Evolutionary conservation across 2,797 vertebrate genomes (phyloP).

Genomic region (Lepus townsendii): DNA sequence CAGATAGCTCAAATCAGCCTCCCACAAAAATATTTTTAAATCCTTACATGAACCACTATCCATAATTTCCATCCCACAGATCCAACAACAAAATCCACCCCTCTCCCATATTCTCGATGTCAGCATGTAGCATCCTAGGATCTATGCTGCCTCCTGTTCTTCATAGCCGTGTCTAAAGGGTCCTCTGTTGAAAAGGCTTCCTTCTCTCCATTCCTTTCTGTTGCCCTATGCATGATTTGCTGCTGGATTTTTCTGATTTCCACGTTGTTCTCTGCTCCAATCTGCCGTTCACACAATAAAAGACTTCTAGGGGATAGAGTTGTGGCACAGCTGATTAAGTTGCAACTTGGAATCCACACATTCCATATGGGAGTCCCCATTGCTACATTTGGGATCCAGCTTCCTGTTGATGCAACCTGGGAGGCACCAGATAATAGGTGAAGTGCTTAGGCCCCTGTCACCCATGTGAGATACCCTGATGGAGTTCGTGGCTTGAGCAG

Average conservation of each 20-base stretch:
- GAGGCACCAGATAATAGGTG: too few species aligned
- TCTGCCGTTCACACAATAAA: conserved; percentile 44
- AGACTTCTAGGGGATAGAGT: background rate
- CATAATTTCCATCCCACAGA: background rate
- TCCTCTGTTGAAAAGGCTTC: background rate
- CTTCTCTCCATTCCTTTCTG: background rate
- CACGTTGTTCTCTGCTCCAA: conserved; percentile 23
- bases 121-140: background rate
- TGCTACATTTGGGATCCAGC: too few species aligned
- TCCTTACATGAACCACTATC: background rate
- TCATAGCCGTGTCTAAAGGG: background rate
- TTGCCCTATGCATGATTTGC: background rate
- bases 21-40: conserved; percentile 32
- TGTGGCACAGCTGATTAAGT: too few species aligned
- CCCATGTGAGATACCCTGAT: too few species aligned
- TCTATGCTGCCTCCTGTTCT: background rate
- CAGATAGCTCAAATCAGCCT: conserved; percentile 38
- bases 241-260: background rate
- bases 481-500: too few species aligned
- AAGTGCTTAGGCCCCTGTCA: too few species aligned
- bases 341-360: too few species aligned
- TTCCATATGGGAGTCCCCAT: too few species aligned
- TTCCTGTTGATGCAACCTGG: too few species aligned
- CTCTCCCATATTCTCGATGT: background rate
- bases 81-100: background rate